Evolutionary conservation across 2,888 invertebrate species (phyloP), one percentile per base, ranked within the genome.

Genomic region (Plebejus anna): DNA sequence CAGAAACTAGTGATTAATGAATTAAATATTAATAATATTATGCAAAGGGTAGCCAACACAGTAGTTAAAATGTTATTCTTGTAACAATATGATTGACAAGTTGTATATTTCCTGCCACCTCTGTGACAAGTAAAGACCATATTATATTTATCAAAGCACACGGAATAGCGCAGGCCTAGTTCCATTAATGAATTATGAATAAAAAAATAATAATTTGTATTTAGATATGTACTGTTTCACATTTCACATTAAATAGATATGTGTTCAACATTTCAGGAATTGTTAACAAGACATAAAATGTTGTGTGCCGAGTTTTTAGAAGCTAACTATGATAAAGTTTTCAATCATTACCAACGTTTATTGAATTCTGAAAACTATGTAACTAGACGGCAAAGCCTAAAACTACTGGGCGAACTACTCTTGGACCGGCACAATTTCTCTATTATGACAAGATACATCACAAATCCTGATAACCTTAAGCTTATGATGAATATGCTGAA

Each of bases 401-500:
- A 99, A 95, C 95, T 99, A 82, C 95, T 99, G 79, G 99, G 99
- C 59, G 99, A 99, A 94, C 94, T 99, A 85, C 95, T 99, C 84
- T 95, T 99, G 83, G 99, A 99, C 94, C 96, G 99, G 89, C 99
- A 99, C 94, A 99, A 99, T 95, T 99, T 99, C 95, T 98, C 98
- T 82, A 99, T 98, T 83, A 98, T 98, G 98, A 98, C 98, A 80
- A 97, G 98, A 86, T 99, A 99, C 95, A 99, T 99, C 94, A 99
- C 99, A 86, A 99, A 99, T 94, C 99, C 99, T 51, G 99, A 99
- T 91, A 99, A 99, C 95, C 95, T 99, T 82, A 99, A 99, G 92
- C 95, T 99, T 82, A 99, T 99, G 99, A 99, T 99, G 99, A 99
- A 99, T 92, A 98, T 99, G 99, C 95, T 99, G 88, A 98, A 99